Evolutionary conservation across 2,797 vertebrate genomes (phyloP).

Genomic region (Naso thynnoides): DNA sequence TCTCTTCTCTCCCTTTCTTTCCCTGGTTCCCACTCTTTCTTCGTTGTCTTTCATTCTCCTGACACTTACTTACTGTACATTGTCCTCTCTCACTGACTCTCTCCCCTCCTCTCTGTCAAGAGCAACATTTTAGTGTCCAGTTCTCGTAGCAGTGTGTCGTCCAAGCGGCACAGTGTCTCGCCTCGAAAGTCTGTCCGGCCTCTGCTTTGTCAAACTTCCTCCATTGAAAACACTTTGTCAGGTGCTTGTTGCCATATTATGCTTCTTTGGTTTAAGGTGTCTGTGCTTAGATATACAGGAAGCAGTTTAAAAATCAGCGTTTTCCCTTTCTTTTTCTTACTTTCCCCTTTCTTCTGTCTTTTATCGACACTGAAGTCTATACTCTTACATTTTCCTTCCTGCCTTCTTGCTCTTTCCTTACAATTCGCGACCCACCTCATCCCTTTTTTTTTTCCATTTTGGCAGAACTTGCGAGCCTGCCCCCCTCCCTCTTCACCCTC

Average conservation of each 20-base stretch:
- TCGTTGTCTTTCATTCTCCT: conserved; percentile 57
- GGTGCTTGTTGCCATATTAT: conserved; percentile 50
- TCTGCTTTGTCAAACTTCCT: conserved; percentile 47
- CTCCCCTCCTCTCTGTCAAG: conserved; percentile 59
- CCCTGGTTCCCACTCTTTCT: conserved; percentile 62
- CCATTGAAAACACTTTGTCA: conserved; percentile 58
- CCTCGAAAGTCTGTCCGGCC: conserved; percentile 47
- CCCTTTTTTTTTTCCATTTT: conserved; percentile 49
- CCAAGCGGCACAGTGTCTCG: conserved; percentile 57
- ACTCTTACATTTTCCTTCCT: conserved; percentile 50
- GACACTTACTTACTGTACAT: conserved; percentile 69
- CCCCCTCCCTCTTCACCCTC: conserved; percentile 47
- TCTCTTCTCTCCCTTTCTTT: conserved; percentile 58
- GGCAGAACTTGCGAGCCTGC: conserved; percentile 49
- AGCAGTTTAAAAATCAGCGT: conserved; percentile 44
- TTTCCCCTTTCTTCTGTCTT: conserved; percentile 17
- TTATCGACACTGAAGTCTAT: conserved; percentile 35
- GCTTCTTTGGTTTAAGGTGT: conserved; percentile 23
- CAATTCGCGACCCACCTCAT: conserved; percentile 58
- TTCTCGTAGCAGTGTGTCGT: conserved; percentile 61
- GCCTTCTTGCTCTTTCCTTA: conserved; percentile 47
- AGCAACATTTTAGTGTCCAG: conserved; percentile 68
- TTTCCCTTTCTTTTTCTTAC: background rate
- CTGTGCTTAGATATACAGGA: conserved; percentile 27
- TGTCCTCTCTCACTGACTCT: conserved; percentile 52